These are phyloP conservation scores for Brachionus rotundiformis DNA, from an alignment of 1,140 invertebrate genomes.

Conservation along the genomic window DNA sequence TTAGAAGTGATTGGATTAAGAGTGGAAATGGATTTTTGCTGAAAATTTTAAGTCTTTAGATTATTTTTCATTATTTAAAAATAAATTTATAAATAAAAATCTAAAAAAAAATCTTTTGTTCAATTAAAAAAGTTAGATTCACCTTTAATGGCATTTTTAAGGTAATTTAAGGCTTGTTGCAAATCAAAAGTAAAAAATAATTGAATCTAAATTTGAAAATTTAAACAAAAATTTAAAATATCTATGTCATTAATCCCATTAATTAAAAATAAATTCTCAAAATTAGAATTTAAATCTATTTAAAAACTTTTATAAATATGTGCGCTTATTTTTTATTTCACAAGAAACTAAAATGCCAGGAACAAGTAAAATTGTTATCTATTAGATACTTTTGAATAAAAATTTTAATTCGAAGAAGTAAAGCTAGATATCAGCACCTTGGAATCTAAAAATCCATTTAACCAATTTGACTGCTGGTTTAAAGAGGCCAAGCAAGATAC, in stretches of 20 bases:
- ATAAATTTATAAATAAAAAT: no score
- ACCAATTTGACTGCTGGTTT: conserved; percentile 27
- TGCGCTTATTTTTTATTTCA: neutral
- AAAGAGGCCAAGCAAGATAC: neutral
- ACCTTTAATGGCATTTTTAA: no score
- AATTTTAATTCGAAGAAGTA: neutral
- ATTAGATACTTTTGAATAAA: neutral
- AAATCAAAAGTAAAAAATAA: no score
- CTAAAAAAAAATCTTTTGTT: no score
- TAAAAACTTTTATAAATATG: neutral
- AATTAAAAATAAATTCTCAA: neutral
- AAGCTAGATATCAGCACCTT: neutral
- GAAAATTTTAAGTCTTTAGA: neutral
- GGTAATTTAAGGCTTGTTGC: no score
- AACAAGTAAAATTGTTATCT: neutral
- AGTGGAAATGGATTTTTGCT: neutral
- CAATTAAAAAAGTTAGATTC: no score
- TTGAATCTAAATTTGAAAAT: no score
- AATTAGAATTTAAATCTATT: neutral
- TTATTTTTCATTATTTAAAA: no score
- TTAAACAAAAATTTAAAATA: no score
- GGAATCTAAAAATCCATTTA: neutral
- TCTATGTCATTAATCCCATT: no score
- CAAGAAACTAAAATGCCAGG: neutral
- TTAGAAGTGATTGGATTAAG: conserved; percentile 45